Base-by-base conservation (phyloP, 2,113 vertebrate genomes). In the Chlorodrepanis virens region DNA sequence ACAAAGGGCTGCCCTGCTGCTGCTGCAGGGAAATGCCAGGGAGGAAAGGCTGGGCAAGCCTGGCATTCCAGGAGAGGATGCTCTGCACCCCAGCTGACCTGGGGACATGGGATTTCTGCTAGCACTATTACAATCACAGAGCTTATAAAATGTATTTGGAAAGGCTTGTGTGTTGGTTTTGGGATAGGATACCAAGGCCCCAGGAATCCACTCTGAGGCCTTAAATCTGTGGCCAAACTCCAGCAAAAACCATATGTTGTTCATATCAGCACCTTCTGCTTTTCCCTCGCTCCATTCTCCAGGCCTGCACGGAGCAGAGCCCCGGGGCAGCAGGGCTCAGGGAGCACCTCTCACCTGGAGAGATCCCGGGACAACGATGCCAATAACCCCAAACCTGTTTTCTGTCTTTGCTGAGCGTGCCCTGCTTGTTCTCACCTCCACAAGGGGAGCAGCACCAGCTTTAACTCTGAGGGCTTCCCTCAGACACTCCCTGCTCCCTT, bases 191-290 rank as follows among this genome's bases (percentile, higher is more conserved):
- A 69, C 4, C 54, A 85, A 96, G 96, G 94, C 93, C 42, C 57
- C 89, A 87, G 87, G 93, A 97, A 96, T 96, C 87, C 75, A 91
- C 71, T 94, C 50, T 0, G 35, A 96, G 89, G 93, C 89, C 91
- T 95, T 93, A 76, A 91, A 94, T 69, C 87, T 65, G 81, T 53
- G 89, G 95, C 94, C 89, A 80, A 93, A 74, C 87, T 96, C 94
- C 94, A 96, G 96, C 59, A 80, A 20, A 71, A 87, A 10, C 53
- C 94, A 95, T 61, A 76, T 96, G 94, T 89, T 96, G 90, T 83
- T 91, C 61, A 75, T 89, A 89, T 84, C 79, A 75, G 83, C 91
- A 94, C 96, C 94, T 89, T 64, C 29, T 64, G 10, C 83, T 89
- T 87, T 79, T 18, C 80, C 83, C 93, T 49, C 40, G 64, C 76